These are phyloP conservation scores for Cettia cetti DNA, from an alignment of 2,113 vertebrate genomes.

Conservation along the genomic window DNA sequence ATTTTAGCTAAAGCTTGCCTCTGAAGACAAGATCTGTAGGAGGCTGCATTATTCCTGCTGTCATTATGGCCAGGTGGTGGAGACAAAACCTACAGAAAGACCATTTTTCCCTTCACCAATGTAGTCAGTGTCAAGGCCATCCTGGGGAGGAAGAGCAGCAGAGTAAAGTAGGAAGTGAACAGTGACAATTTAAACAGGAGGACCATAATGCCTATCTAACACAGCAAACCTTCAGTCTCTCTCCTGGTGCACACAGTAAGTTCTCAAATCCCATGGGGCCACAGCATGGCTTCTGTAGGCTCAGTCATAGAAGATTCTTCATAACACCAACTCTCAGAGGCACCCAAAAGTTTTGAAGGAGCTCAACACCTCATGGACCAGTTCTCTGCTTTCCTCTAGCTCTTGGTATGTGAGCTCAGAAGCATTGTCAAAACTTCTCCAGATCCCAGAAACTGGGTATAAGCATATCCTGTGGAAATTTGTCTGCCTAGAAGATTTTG, in stretches of 20 bases:
- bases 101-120: not conserved
- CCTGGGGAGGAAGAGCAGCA: not conserved
- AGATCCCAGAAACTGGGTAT: not conserved
- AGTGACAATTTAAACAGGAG: not conserved
- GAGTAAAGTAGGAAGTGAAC: not conserved
- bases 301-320: not conserved
- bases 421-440: not conserved
- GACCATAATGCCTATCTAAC: not conserved
- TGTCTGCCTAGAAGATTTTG: not conserved
- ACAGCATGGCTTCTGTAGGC: rapidly evolving
- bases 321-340: not conserved
- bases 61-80: not conserved
- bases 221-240: not conserved
- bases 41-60: not conserved
- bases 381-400: not conserved
- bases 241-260: not conserved
- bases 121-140: too few species aligned
- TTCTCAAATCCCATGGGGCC: not conserved
- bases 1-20: not conserved
- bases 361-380: not conserved
- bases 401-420: not conserved
- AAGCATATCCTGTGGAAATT: not conserved
- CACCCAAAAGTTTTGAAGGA: not conserved
- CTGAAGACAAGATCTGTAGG: not conserved
- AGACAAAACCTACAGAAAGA: not conserved